These are phyloP conservation scores for Arctopsyche grandis DNA, from an alignment of 1,140 invertebrate genomes.

Conservation along the genomic window DNA sequence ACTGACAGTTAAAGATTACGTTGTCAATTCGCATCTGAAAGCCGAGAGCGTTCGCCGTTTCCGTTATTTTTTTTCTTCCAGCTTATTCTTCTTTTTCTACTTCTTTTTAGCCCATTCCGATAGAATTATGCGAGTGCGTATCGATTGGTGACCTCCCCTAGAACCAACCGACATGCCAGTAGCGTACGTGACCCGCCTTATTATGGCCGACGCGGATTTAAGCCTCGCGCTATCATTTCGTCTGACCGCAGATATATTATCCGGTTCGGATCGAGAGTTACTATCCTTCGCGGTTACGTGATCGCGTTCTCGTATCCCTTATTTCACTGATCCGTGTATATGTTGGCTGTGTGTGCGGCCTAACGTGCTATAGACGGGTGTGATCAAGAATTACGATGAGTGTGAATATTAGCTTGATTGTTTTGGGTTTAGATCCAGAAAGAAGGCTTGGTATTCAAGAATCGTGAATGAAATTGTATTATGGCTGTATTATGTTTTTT, in stretches of 20 bases:
- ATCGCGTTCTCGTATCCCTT: not conserved
- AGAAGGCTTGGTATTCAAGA: too few species aligned
- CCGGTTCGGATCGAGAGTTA: not conserved
- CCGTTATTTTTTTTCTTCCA: too few species aligned
- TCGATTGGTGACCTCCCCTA: too few species aligned
- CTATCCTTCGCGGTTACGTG: slow-evolving; percentile 6
- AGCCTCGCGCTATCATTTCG: not conserved
- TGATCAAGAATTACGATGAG: too few species aligned
- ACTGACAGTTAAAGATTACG: slow-evolving; percentile 27
- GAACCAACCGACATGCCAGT: not conserved
- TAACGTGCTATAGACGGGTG: not conserved
- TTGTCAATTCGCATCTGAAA: slow-evolving; percentile 16
- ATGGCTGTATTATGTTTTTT: too few species aligned
- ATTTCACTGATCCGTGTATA: not conserved
- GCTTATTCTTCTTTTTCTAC: too few species aligned
- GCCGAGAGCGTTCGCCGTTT: not conserved
- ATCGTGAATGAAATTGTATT: too few species aligned
- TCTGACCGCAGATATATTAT: slow-evolving; percentile 10
- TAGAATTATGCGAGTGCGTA: too few species aligned
- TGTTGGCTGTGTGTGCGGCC: not conserved
- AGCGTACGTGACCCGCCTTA: not conserved
- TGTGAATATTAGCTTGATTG: too few species aligned
- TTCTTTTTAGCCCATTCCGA: too few species aligned
- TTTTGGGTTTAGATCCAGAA: too few species aligned
- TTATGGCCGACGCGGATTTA: slow-evolving; percentile 6